Conservation (phyloP, 2,888 invertebrate species). For the Hermaeophaga mercurialis region DNA sequence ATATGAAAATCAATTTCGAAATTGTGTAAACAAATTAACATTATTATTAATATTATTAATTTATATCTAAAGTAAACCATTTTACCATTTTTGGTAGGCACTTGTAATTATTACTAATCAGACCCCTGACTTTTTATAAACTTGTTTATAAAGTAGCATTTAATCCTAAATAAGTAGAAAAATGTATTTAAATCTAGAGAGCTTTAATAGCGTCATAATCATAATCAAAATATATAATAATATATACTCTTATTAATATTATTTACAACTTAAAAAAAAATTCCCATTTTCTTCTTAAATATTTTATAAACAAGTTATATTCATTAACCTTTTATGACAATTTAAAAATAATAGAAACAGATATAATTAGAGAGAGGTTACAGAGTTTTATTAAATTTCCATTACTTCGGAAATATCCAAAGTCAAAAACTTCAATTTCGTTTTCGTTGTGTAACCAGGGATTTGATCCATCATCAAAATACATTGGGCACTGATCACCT, state of each 20-base stretch:
- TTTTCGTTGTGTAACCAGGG: constrained; percentile 80
- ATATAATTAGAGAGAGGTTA: neutral
- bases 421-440: constrained; percentile 73
- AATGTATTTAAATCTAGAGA: too few relatives aligned
- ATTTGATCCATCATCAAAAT: constrained; percentile 91
- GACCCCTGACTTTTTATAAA: neutral
- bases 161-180: too few relatives aligned
- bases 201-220: too few relatives aligned
- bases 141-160: too few relatives aligned
- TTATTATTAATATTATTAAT: too few relatives aligned
- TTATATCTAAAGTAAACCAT: neutral
- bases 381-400: constrained; percentile 7
- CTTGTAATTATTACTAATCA: neutral
- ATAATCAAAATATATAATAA: too few relatives aligned
- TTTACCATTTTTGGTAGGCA: neutral
- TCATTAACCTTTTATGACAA: too few relatives aligned
- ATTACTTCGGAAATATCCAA: constrained; percentile 49
- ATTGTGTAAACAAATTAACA: too few relatives aligned
- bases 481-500: constrained; percentile 96
- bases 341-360: neutral
- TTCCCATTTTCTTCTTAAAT: too few relatives aligned
- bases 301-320: neutral
- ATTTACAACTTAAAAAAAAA: too few relatives aligned
- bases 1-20: too few relatives aligned
- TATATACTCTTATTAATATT: too few relatives aligned